phyloP scores from a whole-genome alignment of 2,888 invertebrate genomes.

The Drosophila longiperda region DNA sequence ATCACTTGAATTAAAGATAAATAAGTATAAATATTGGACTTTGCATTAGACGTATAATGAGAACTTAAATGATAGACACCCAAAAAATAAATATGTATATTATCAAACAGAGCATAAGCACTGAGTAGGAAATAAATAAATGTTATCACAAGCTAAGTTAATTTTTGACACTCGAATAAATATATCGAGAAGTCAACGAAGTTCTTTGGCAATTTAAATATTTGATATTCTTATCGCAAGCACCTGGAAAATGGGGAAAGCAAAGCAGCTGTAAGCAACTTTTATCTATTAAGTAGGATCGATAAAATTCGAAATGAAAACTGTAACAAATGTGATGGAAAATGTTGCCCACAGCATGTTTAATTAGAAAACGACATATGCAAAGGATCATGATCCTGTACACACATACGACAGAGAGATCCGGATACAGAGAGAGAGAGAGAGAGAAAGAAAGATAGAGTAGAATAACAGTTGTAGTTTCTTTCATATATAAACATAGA shows the following conservation, averaged over 20 bases:
- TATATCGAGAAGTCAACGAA: constrained; percentile 3
- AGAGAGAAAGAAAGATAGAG: constrained; percentile 11
- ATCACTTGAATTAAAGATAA: constrained; percentile 29
- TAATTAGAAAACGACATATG: constrained; percentile 76
- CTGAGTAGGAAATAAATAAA: constrained; percentile 2
- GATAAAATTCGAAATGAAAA: constrained; percentile 45
- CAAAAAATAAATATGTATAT: neutral
- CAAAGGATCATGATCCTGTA: constrained; percentile 38
- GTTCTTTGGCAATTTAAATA: constrained; percentile 23
- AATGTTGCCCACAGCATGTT: constrained; percentile 46
- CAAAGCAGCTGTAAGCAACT: constrained; percentile 50
- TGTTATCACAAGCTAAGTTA: constrained; percentile 27
- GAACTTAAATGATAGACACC: constrained; percentile 11
- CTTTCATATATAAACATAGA: constrained; percentile 55
- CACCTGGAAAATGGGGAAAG: constrained; percentile 24
- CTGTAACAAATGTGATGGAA: constrained; percentile 62
- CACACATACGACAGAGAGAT: constrained; percentile 14
- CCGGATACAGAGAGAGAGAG: constrained; percentile 1
- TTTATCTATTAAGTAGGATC: constrained; percentile 43
- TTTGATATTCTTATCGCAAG: constrained; percentile 33
- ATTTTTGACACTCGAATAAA: constrained; percentile 3
- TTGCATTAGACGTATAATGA: constrained; percentile 18
- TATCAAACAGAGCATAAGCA: constrained; percentile 18
- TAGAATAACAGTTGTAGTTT: constrained; percentile 34
- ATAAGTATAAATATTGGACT: constrained; percentile 31